Conservation (phyloP, 2,113 vertebrate genomes). For the Crotalus helleri region DNA sequence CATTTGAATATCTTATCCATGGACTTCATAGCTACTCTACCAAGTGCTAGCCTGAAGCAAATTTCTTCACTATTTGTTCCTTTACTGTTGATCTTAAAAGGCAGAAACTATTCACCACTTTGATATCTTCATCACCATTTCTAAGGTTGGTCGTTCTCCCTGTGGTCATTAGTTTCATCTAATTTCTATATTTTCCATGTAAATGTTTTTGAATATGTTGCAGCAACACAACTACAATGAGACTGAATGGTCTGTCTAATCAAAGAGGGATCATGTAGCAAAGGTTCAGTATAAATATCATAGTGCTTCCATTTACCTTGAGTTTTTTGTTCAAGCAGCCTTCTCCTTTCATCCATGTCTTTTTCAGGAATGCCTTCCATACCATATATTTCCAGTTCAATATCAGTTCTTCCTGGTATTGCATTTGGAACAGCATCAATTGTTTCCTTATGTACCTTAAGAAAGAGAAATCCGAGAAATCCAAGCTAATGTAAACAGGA, state of each 20-base stretch:
- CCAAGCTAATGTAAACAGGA: neutral
- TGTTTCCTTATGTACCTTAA: slow-evolving; percentile 97
- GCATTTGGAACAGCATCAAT: slow-evolving; percentile 98
- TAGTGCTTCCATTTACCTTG: slow-evolving; percentile 76
- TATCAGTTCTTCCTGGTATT: slow-evolving; percentile 95
- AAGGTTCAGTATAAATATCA: neutral
- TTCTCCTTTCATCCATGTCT: slow-evolving; percentile 94
- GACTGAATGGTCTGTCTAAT: neutral
- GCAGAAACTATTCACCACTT: neutral
- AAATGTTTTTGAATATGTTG: neutral
- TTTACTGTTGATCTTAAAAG: neutral
- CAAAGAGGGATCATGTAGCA: neutral
- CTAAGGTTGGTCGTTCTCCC: neutral
- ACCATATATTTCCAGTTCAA: slow-evolving; percentile 97
- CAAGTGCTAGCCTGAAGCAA: neutral
- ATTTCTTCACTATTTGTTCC: neutral
- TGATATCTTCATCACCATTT: neutral
- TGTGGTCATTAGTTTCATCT: neutral
- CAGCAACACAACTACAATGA: neutral
- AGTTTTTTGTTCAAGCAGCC: slow-evolving; percentile 94
- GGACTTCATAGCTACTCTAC: neutral
- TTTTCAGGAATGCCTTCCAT: slow-evolving; percentile 99
- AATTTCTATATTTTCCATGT: neutral
- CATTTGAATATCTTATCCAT: neutral
- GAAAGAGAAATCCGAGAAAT: neutral